Evolutionary conservation across 2,888 invertebrate species (phyloP).

Genomic region (Parnassius mnemosyne): DNA sequence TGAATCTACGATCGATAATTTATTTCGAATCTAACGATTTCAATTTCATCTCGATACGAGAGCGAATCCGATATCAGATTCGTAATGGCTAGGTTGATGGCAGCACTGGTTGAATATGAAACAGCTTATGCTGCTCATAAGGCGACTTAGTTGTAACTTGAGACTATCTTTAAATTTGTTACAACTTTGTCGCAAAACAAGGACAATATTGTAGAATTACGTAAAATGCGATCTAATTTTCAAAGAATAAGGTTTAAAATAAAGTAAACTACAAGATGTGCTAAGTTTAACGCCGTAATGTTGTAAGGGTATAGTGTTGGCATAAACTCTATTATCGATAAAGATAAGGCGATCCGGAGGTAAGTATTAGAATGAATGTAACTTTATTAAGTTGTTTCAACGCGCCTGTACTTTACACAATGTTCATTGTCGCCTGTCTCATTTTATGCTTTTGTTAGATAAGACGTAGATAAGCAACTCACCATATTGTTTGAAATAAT

Average conservation of each 20-base stretch:
- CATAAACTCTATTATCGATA: slow-evolving; percentile 64
- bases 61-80: slow-evolving; percentile 54
- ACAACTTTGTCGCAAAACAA: slow-evolving; percentile 44
- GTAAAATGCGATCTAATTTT: slow-evolving; percentile 27
- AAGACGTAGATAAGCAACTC: background rate
- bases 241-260: slow-evolving; percentile 28
- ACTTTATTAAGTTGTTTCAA: slow-evolving; percentile 62
- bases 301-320: slow-evolving; percentile 48
- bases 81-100: slow-evolving; percentile 51
- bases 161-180: slow-evolving; percentile 43
- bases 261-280: slow-evolving; percentile 23
- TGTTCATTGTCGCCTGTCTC: slow-evolving; percentile 5
- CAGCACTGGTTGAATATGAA: slow-evolving; percentile 60
- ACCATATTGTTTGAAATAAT: no score
- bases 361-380: slow-evolving; percentile 57
- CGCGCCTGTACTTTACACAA: slow-evolving; percentile 33
- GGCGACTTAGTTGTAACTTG: slow-evolving; percentile 57
- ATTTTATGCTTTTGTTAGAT: slow-evolving; percentile 8
- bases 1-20: slow-evolving; percentile 46
- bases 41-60: slow-evolving; percentile 56
- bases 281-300: slow-evolving; percentile 8
- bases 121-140: slow-evolving; percentile 43
- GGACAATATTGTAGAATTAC: background rate
- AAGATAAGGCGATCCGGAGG: slow-evolving; percentile 55
- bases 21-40: slow-evolving; percentile 59